Evolutionary conservation across 1,140 invertebrate species (phyloP), one percentile per base, ranked within the genome.

Genomic region (Harpegnathos saltator): DNA sequence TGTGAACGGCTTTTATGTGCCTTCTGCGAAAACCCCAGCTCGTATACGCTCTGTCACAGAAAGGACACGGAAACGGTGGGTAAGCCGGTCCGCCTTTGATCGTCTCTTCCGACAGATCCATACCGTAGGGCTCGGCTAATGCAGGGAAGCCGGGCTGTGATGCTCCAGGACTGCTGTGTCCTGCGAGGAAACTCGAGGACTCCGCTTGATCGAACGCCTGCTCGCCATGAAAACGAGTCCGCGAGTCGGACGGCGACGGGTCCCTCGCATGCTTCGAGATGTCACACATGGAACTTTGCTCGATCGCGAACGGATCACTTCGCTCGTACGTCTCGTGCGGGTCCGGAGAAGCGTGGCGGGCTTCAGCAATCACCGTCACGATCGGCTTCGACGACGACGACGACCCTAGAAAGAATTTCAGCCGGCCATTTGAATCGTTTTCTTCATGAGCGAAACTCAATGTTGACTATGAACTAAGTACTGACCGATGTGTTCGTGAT

Each of bases 21-120:
- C 96, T 93, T 84, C 96, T 92, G 19, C 96, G 92, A 81, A 96
- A 96, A 0, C 96, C 96, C 96, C 96, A 96, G 62, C 95, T 96
- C 68, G 95, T 95, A 92, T 96, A 96, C 0, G 95, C 95, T 65
- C 96, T 94, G 11, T 95, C 95, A 90, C 96, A 96, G 88, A 96
- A 96, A 14, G 96, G 96, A 87, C 96, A 96, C 0, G 96, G 95
- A 87, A 96, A 96, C 12, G 95, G 95, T 3, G 95, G 95, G 87
- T 94, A 95, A 24, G 93, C 91, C 3, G 90, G 66, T 29, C 48
- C 69, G 26, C 77, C 77, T 71, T 87, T 90, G 7, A 84, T 14
- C 0, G 73, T 65, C 3, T 89, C 87, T 9, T 89, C 89, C 3
- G 78, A 50, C 22, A 84, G 82, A 33, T 90, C 90, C 5, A 83